Percentiles rank a stretch among this genome's conserved stretches.
Evolutionary conservation across 2,113 vertebrate species (phyloP).

Genomic region (Nesospiza acunhae): DNA sequence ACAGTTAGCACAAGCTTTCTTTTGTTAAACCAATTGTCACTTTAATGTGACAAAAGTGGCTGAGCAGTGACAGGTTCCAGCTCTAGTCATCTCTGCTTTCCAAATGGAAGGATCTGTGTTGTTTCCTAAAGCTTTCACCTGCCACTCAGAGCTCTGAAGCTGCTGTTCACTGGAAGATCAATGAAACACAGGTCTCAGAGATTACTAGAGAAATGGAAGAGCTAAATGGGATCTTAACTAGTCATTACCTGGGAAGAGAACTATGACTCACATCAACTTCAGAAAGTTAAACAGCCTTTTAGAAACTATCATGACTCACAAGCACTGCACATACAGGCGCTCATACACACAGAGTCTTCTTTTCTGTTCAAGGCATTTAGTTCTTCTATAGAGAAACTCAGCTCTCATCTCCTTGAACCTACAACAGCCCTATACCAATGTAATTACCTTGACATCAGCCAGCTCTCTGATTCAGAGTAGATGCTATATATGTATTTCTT

Average conservation of each 20-base stretch:
- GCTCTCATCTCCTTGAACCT: background rate
- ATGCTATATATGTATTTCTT: background rate
- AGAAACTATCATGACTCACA: background rate
- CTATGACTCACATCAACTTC: slow-evolving; percentile 29
- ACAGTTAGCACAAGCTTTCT: background rate
- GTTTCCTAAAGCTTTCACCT: background rate
- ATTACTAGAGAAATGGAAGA: slow-evolving; percentile 20
- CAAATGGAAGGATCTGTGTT: background rate
- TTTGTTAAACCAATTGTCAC: background rate
- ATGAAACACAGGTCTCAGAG: slow-evolving; percentile 25
- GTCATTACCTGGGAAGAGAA: slow-evolving; percentile 56
- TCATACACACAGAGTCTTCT: background rate
- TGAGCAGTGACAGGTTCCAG: background rate
- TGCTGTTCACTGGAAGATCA: slow-evolving; percentile 38
- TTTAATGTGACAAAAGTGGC: background rate
- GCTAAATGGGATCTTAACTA: slow-evolving; percentile 52
- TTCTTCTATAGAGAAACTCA: background rate
- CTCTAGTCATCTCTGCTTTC: background rate
- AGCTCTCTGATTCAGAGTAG: background rate
- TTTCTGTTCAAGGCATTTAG: background rate
- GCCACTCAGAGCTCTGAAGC: slow-evolving; percentile 22
- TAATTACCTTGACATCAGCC: background rate
- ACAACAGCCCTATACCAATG: background rate
- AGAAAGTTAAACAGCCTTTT: slow-evolving; percentile 37
- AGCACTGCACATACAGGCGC: background rate